These are phyloP conservation scores for Nasonia oneida DNA, from an alignment of 2,888 invertebrate species.

Conservation along the genomic window DNA sequence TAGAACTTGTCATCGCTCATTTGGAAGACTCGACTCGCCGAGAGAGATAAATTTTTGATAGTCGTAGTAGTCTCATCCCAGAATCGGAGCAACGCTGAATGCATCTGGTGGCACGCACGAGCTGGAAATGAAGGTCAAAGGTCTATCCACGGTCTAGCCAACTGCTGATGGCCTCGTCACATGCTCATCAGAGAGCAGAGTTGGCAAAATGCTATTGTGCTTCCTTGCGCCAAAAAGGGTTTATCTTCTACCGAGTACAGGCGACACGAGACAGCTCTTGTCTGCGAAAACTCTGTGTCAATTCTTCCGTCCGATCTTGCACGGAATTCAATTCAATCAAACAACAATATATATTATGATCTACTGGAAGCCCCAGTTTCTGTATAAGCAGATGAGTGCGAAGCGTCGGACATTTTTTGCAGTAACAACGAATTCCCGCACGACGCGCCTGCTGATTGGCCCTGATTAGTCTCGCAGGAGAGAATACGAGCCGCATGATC, in stretches of 20 bases:
- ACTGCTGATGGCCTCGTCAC: not conserved
- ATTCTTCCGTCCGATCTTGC: not conserved
- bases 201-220: not conserved
- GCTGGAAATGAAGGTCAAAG: conserved; percentile 27
- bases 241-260: too few species aligned
- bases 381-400: not conserved
- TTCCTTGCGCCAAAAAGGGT: too few species aligned
- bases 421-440: not conserved
- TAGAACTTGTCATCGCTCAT: too few species aligned
- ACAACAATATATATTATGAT: not conserved
- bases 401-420: not conserved
- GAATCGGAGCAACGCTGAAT: not conserved
- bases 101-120: not conserved
- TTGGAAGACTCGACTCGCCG: too few species aligned
- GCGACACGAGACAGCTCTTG: too few species aligned
- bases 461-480: not conserved
- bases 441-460: not conserved
- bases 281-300: too few species aligned
- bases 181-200: not conserved
- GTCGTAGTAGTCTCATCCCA: too few species aligned
- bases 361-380: not conserved
- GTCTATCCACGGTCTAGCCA: too few species aligned
- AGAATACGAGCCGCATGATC: not conserved
- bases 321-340: not conserved
- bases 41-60: too few species aligned